Conservation (phyloP, 1,140 invertebrate species). For the Argopecten irradians region DNA sequence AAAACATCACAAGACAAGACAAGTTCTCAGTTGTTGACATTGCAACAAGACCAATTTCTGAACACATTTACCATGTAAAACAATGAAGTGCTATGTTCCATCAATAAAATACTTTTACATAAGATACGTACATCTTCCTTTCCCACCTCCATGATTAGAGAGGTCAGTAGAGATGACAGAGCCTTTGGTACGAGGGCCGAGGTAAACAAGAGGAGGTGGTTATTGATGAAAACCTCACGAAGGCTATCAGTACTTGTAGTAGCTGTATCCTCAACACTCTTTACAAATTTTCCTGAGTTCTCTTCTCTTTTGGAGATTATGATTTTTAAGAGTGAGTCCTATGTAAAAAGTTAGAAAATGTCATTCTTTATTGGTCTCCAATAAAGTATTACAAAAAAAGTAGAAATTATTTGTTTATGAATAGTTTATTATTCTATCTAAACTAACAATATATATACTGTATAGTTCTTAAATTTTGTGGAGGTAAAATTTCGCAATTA, state of each 20-base stretch:
- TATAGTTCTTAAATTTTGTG: no score
- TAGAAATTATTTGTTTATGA: no score
- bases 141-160: conserved; percentile 54
- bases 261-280: conserved; percentile 20
- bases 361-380: not conserved
- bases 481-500: no score
- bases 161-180: conserved; percentile 59
- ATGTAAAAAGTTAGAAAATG: not conserved
- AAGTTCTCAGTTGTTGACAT: no score
- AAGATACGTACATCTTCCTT: conserved; percentile 45
- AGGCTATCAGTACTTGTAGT: not conserved
- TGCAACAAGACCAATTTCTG: no score
- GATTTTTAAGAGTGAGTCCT: not conserved
- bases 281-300: conserved; percentile 21
- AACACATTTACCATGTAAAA: no score
- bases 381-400: no score
- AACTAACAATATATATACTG: no score
- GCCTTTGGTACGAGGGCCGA: conserved; percentile 66
- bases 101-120: not conserved
- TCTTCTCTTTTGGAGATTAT: not conserved
- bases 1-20: no score
- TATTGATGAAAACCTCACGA: conserved; percentile 55
- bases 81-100: no score
- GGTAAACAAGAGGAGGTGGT: conserved; percentile 63
- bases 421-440: no score